Evolutionary conservation across 2,113 vertebrate genomes (phyloP), one percentile per base, ranked within the genome.

Genomic region (Lepidothrix coronata): DNA sequence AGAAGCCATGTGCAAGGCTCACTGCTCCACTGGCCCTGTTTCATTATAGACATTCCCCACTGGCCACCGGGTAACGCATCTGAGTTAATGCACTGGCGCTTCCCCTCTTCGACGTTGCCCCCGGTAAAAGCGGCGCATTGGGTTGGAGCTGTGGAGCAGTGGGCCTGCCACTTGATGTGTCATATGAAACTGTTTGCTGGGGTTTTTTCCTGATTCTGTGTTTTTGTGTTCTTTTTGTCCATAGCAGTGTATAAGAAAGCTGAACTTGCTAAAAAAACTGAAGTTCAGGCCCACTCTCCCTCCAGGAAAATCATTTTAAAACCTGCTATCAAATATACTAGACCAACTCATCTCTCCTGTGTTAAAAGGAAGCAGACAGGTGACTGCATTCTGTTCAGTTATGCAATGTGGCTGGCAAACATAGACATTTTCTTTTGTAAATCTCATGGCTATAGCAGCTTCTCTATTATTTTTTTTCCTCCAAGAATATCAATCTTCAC

Each of bases 361-460:
- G 99, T 99, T 98, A 98, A 99, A 96, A 98, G 99, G 98, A 99
- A 99, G 99, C 98, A 98, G 97, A 99, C 99, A 99, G 99, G 99
- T 99, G 99, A 99, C 97, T 98, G 97, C 93, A 11, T 95, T 96
- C 89, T 97, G 97, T 96, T 98, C 97, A 96, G 89, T 97, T 98
- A 96, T 98, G 98, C 98, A 98, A 98, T 98, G 98, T 98, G 98
- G 98, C 98, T 98, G 98, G 97, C 98, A 98, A 98, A 98, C 98
- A 98, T 98, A 97, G 97, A 97, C 97, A 71, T 96, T 49, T 94
- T 90, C 91, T 92, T 96, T 97, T 71, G 76, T 96, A 80, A 97
- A 97, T 96, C 85, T 98, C 98, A 98, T 98, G 97, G 95, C 97
- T 91, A 67, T 97, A 97, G 93, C 91, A 94, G 97, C 95, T 98